Percentiles rank a stretch among this genome's conserved stretches.
phyloP scores from a whole-genome alignment of 2,888 invertebrate species.

The Himalopsyche anomala region DNA sequence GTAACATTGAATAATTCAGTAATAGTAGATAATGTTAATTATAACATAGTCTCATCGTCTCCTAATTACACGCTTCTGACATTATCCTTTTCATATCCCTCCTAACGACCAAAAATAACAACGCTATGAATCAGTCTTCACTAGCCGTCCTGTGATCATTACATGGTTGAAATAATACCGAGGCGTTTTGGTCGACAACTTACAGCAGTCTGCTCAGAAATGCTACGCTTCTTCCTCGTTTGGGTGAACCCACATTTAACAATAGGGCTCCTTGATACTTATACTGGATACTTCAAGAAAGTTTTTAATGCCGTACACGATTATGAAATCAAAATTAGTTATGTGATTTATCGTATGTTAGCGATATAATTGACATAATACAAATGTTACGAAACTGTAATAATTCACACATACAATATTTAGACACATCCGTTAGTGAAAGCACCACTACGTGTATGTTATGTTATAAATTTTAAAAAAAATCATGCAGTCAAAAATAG shows the following conservation, averaged over 20 bases:
- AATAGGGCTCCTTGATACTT: not conserved
- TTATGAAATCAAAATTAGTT: no score
- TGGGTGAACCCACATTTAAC: not conserved
- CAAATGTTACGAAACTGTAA: no score
- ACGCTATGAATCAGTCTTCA: conserved; percentile 22
- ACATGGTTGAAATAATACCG: conserved; percentile 28
- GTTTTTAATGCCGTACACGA: no score
- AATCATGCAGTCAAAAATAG: no score
- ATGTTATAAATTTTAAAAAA: no score
- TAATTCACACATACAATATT: no score
- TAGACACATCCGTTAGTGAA: no score
- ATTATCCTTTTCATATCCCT: conserved; percentile 29
- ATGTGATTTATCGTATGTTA: no score
- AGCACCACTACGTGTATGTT: no score
- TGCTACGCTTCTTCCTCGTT: not conserved
- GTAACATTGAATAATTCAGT: not conserved
- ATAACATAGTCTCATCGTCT: conserved; percentile 11
- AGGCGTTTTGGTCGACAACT: conserved; percentile 24
- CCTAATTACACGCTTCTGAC: conserved; percentile 16
- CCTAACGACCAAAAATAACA: conserved; percentile 27
- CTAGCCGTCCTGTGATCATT: conserved; percentile 12
- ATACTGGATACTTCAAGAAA: not conserved
- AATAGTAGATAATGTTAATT: conserved; percentile 30
- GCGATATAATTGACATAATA: no score
- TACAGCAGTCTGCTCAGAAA: not conserved